Evolutionary conservation across 1,140 invertebrate species (phyloP).

Genomic region (Phortica variegata): DNA sequence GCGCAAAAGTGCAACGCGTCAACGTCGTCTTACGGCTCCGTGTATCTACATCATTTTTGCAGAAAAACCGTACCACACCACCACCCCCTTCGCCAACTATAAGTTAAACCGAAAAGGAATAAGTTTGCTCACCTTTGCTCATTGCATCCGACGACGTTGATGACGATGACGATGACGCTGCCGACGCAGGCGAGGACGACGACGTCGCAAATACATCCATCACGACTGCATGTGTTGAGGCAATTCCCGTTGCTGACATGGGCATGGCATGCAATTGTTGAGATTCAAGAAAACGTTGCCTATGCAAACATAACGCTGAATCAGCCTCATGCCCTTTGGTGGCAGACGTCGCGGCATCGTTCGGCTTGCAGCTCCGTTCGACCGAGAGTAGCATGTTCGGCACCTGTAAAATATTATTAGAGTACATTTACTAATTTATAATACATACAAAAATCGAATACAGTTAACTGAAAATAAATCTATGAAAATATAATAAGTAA

Average conservation of each 20-base stretch:
- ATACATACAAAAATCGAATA: too few species aligned
- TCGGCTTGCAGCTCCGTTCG: slow-evolving; percentile 8
- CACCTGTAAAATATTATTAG: slow-evolving; percentile 53
- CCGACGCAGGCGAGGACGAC: slow-evolving; percentile 31
- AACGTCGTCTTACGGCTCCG: too few species aligned
- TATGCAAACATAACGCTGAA: slow-evolving; percentile 39
- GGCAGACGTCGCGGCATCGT: slow-evolving; percentile 7
- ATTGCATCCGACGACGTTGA: slow-evolving; percentile 2
- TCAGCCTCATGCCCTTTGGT: background rate
- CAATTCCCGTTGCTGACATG: slow-evolving; percentile 14
- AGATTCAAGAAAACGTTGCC: slow-evolving; percentile 40
- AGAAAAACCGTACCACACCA: too few species aligned
- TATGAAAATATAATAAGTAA: too few species aligned
- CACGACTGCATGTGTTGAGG: slow-evolving; percentile 14
- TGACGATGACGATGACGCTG: slow-evolving; percentile 21
- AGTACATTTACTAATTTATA: too few species aligned
- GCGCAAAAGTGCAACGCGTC: too few species aligned
- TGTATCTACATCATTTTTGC: too few species aligned
- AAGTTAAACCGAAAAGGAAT: too few species aligned
- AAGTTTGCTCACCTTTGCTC: too few species aligned
- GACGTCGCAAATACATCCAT: slow-evolving; percentile 29
- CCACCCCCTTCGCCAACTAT: too few species aligned
- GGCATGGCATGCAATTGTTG: slow-evolving; percentile 31
- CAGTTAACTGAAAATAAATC: too few species aligned
- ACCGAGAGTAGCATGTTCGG: slow-evolving; percentile 50